phyloP scores from a whole-genome alignment of 2,888 invertebrate species.

The Coecobrya sp. region DNA sequence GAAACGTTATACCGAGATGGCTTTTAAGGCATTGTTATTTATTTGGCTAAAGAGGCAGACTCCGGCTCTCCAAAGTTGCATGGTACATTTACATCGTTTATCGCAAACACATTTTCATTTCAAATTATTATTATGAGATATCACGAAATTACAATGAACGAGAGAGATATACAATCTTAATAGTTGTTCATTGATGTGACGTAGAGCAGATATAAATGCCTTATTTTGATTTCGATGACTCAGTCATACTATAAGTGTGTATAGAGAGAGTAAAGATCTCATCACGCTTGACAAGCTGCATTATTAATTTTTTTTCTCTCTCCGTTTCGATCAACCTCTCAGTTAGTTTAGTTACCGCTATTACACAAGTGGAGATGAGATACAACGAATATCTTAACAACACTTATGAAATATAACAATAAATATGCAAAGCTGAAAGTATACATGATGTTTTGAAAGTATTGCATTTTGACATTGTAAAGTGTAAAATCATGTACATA shows the following conservation, averaged over 20 bases:
- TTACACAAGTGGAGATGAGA: not conserved
- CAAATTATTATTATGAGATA: conserved; percentile 57
- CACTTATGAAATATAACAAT: not conserved
- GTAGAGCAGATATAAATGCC: conserved; percentile 6
- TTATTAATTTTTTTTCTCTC: conserved; percentile 25
- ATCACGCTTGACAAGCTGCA: conserved; percentile 34
- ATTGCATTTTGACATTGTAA: not conserved
- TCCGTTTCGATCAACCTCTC: not conserved
- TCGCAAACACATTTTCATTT: conserved; percentile 5
- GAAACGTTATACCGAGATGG: not conserved
- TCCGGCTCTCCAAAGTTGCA: not conserved
- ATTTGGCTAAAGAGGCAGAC: conserved; percentile 17
- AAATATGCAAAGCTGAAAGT: not conserved
- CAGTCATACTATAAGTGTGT: not conserved
- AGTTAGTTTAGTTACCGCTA: not conserved
- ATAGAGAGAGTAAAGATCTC: conserved; percentile 33
- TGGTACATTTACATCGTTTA: conserved; percentile 42
- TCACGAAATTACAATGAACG: conserved; percentile 50
- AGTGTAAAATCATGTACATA: conserved; percentile 20
- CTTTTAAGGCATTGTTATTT: conserved; percentile 10
- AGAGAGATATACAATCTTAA: conserved; percentile 45
- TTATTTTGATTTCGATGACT: conserved; percentile 28
- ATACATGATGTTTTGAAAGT: not conserved
- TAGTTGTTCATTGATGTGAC: conserved; percentile 22
- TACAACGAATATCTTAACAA: not conserved